phyloP scores from a whole-genome alignment of 1,140 invertebrate genomes.

The Diorhabda carinulata region DNA sequence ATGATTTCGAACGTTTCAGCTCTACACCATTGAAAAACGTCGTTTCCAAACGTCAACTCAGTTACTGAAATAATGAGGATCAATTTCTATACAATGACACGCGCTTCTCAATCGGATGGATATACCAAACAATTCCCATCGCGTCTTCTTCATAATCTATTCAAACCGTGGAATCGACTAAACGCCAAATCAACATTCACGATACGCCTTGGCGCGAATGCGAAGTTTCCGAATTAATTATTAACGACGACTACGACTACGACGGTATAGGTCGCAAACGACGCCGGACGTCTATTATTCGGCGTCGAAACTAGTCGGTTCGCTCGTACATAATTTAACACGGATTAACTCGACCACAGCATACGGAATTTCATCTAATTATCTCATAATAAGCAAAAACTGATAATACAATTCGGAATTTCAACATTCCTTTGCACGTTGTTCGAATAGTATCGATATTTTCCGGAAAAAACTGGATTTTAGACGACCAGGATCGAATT shows the following conservation, averaged over 20 bases:
- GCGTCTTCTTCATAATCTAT: conserved; percentile 11
- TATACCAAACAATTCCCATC: not conserved
- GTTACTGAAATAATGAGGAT: no score
- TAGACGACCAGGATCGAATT: no score
- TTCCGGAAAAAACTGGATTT: no score
- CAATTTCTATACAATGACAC: not conserved
- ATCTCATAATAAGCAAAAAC: conserved; percentile 29
- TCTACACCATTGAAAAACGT: no score
- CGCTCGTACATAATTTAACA: conserved; percentile 31
- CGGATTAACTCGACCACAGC: conserved; percentile 41
- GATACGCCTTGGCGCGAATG: conserved; percentile 8
- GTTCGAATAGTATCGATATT: no score
- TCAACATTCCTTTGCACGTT: no score
- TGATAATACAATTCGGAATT: no score
- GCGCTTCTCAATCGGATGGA: not conserved
- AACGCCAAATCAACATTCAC: conserved; percentile 5
- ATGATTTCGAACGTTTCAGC: no score
- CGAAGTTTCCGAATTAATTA: conserved; percentile 17
- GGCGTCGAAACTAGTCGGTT: conserved; percentile 25
- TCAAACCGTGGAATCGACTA: conserved; percentile 17
- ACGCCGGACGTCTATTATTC: conserved; percentile 26
- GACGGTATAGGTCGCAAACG: conserved; percentile 1
- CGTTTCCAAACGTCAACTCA: no score
- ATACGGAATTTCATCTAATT: conserved; percentile 42
- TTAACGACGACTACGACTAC: conserved; percentile 17